Base-by-base conservation (phyloP, 2,888 invertebrate species). In the Arrhopalites spinosus region DNA sequence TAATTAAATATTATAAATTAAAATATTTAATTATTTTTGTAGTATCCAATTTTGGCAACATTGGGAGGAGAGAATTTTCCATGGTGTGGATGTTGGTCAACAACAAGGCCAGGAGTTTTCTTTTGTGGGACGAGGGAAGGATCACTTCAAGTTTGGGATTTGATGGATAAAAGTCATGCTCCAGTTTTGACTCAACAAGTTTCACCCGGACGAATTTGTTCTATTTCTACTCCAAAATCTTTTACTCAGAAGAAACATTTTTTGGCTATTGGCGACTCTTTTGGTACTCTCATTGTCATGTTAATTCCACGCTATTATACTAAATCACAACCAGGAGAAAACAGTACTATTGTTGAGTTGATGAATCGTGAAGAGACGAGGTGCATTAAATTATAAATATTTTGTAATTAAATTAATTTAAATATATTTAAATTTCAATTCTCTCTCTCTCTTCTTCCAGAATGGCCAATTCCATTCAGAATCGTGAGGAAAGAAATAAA, bases 91-190 rank as follows among this genome's bases (percentile, higher is more conserved):
- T 86, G 87, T 50, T 95, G 94, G 94, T 93, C 92, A n/a, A 87
- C 88, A n/a, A 88, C 89, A 61, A 88, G 92, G 70, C 90, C 93
- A 0, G 90, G 90, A 68, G 88, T 92, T 67, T 86, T 94, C 76
- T 91, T 91, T 84, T 85, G 94, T 73, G 88, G 90, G 0, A 90
- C 91, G 25, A 88, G 87, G 29, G 93, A 94, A 86, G 94, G 94
- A 1, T 89, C 88, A 76, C 86, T 93, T 17, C 94, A 95, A 85
- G 89, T 91, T 15, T 95, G 95, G 95, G 92, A 94, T 86, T 86
- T 95, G 75, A 85, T 91, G 75, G 86, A 90, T 67, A 88, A 89
- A 84, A 91, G 91, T 79, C 91, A 93, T 81, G 88, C 89, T 79
- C 89, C 92, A 0, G 89, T 89, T 77, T 88, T 91, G 73, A 87